These are phyloP conservation scores for Megaceryle maxima DNA, from an alignment of 2,113 vertebrate genomes.

Conservation along the genomic window DNA sequence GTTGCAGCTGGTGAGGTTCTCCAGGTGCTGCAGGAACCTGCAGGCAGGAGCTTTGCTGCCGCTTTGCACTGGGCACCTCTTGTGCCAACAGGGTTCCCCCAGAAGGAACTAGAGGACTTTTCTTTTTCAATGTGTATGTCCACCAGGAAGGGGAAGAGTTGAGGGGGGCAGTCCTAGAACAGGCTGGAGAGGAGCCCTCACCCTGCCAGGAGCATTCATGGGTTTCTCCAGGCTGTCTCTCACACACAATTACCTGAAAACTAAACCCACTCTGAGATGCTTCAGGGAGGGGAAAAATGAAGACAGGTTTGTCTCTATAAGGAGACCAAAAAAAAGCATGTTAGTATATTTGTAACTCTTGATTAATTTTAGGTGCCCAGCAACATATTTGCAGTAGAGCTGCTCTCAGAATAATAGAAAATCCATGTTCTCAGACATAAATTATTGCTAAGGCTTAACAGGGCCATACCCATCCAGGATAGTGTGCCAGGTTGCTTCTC, in stretches of 20 bases:
- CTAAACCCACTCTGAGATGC: neutral
- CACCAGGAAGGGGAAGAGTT: neutral
- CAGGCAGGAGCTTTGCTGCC: neutral
- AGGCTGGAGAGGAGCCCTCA: neutral
- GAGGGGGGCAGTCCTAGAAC: neutral
- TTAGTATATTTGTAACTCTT: neutral
- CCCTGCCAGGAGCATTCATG: neutral
- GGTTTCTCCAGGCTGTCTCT: neutral
- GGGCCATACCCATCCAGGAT: neutral
- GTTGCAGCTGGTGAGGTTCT: neutral
- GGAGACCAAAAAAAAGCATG: neutral
- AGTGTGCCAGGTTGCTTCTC: neutral
- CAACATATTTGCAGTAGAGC: neutral
- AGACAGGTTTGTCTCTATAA: neutral
- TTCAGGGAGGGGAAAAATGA: neutral
- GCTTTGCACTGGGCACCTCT: neutral
- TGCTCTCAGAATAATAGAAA: conserved; percentile 18
- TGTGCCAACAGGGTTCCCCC: neutral
- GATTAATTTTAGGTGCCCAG: neutral
- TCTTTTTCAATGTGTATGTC: neutral
- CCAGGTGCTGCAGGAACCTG: neutral
- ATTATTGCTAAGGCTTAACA: conserved; percentile 16
- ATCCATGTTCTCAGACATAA: neutral
- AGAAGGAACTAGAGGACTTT: neutral
- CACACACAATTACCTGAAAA: neutral